These are phyloP conservation scores for Progne subis DNA, from an alignment of 2,113 vertebrate species.

Conservation along the genomic window DNA sequence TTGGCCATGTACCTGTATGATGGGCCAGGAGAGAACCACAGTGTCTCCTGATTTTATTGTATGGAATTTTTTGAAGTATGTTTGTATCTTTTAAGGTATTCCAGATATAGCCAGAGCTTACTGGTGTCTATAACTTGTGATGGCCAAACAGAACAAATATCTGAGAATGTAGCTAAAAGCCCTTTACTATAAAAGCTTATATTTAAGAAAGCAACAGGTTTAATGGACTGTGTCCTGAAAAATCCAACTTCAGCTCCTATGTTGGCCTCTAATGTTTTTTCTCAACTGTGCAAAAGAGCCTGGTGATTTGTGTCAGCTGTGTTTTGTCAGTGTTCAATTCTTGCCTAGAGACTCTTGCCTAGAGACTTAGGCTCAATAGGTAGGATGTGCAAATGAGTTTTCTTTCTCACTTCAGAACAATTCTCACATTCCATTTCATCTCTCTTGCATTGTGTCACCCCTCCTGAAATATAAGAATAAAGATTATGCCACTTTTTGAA, in stretches of 20 bases:
- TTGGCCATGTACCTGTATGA: fast-evolving
- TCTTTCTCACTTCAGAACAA: neutral
- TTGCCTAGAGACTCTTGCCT: neutral
- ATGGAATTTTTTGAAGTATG: neutral
- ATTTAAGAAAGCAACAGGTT: neutral
- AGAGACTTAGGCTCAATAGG: neutral
- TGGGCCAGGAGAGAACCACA: neutral
- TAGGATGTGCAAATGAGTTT: neutral
- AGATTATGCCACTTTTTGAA: neutral
- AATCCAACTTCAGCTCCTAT: neutral
- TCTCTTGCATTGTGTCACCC: neutral
- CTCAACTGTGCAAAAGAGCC: neutral
- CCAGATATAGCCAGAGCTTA: neutral
- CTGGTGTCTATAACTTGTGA: neutral
- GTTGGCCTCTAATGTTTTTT: neutral
- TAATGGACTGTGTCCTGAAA: neutral
- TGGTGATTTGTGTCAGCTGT: neutral
- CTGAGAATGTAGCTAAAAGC: neutral
- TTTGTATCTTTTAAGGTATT: neutral
- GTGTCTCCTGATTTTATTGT: neutral
- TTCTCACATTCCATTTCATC: neutral
- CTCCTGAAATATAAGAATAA: neutral
- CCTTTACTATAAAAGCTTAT: neutral
- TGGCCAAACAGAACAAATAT: neutral
- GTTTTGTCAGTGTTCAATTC: neutral